A percentile compares a stretch with the other conserved stretches of the same genome.
phyloP scores from a whole-genome alignment of 1,140 invertebrate genomes.

The Paralvinella palmiformis region DNA sequence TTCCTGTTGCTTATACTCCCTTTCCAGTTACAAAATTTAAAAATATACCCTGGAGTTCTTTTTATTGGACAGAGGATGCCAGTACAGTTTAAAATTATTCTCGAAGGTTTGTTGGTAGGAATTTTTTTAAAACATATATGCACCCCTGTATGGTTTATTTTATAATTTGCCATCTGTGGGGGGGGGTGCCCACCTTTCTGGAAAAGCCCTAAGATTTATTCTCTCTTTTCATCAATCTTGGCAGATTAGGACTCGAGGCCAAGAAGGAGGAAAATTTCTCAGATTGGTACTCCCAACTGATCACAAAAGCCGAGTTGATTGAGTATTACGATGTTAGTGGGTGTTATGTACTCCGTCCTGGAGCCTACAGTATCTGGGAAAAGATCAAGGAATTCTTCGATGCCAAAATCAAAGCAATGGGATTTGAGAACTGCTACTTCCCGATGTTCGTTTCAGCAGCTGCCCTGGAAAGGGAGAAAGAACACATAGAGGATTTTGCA shows the following conservation, averaged over 20 bases:
- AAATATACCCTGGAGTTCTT: too few species aligned
- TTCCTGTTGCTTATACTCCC: too few species aligned
- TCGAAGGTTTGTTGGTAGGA: too few species aligned
- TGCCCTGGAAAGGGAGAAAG: conserved; percentile 91
- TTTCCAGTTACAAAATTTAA: too few species aligned
- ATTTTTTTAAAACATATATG: too few species aligned
- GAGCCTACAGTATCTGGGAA: conserved; percentile 97
- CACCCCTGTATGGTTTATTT: too few species aligned
- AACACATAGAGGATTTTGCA: conserved; percentile 95
- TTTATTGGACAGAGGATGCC: too few species aligned
- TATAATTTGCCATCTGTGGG: too few species aligned
- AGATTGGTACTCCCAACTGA: conserved; percentile 98
- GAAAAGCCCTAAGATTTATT: too few species aligned
- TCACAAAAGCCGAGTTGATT: conserved; percentile 97
- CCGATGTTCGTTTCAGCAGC: conserved; percentile 92
- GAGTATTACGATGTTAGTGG: conserved; percentile 99
- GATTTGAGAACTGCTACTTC: conserved; percentile 96
- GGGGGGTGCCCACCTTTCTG: too few species aligned
- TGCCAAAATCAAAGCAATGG: conserved; percentile 79
- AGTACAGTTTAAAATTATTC: too few species aligned
- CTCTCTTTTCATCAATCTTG: too few species aligned
- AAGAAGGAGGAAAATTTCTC: conserved; percentile 88
- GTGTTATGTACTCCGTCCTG: conserved; percentile 95
- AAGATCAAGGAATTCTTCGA: conserved; percentile 84
- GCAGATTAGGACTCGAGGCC: conserved; percentile 81